A percentile compares a stretch with the other conserved stretches of the same genome.
These are phyloP conservation scores for Meiosimyza decipiens DNA, from an alignment of 2,888 invertebrate species.

Conservation along the genomic window DNA sequence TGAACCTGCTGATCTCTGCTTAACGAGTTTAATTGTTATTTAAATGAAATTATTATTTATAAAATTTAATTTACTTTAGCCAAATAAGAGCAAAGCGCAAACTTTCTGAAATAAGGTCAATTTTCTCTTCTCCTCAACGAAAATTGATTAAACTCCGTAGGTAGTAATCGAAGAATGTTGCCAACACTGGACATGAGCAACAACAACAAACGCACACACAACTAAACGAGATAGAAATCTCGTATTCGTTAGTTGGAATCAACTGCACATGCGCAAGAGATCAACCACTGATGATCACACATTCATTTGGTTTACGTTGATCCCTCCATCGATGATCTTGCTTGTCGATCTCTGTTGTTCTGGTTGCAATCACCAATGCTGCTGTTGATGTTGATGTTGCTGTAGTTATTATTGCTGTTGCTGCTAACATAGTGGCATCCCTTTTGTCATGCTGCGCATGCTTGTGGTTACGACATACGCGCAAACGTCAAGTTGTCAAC, in stretches of 20 bases:
- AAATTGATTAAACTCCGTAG: slow-evolving; percentile 2
- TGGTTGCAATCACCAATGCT: too few relatives aligned
- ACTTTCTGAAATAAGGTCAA: too few relatives aligned
- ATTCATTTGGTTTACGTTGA: not conserved
- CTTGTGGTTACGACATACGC: slow-evolving; percentile 28
- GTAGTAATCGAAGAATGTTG: slow-evolving; percentile 28
- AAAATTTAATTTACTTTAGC: too few relatives aligned
- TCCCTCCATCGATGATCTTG: not conserved
- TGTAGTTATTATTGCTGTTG: too few relatives aligned
- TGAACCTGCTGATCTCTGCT: too few relatives aligned
- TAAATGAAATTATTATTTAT: too few relatives aligned
- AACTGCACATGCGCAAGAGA: slow-evolving; percentile 31
- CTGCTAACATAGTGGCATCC: too few relatives aligned
- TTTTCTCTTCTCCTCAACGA: not conserved
- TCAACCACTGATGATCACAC: slow-evolving; percentile 14
- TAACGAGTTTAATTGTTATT: too few relatives aligned
- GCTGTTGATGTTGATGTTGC: too few relatives aligned
- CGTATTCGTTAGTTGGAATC: slow-evolving; percentile 2
- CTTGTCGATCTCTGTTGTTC: not conserved
- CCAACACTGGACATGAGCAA: slow-evolving; percentile 27
- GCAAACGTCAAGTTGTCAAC: slow-evolving; percentile 27
- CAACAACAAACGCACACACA: slow-evolving; percentile 14
- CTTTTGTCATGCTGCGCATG: slow-evolving; percentile 15
- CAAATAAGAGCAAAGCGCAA: too few relatives aligned
- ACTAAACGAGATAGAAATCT: slow-evolving; percentile 24